Evolutionary conservation across 1,140 invertebrate species (phyloP).

Genomic region (Brachionus sp.): DNA sequence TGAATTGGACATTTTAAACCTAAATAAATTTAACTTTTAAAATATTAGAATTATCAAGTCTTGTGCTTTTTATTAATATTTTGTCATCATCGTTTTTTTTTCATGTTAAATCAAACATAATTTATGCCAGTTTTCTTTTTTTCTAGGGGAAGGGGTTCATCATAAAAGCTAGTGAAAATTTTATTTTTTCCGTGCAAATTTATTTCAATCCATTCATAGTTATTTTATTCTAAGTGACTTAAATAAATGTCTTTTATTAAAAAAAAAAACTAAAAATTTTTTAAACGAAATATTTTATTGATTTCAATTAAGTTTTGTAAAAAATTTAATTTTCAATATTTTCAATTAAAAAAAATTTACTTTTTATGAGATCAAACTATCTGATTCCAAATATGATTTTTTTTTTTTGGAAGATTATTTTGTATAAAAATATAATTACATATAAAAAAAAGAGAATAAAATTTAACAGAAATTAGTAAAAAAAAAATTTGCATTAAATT

Average conservation of each 20-base stretch:
- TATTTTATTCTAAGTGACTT: background rate
- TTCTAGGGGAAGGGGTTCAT: background rate
- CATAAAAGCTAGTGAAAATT: background rate
- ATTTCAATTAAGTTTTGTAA: background rate
- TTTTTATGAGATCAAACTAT: background rate
- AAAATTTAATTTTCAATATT: background rate
- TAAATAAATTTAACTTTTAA: background rate
- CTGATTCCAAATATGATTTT: background rate
- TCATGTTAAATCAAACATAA: background rate
- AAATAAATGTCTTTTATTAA: background rate
- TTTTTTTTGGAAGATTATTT: background rate
- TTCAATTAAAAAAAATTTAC: background rate
- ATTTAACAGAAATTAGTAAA: constrained; percentile 2
- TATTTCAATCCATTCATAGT: background rate
- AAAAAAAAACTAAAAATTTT: background rate
- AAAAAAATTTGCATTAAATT: background rate
- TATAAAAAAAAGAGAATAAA: background rate
- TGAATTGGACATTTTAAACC: constrained; percentile 2
- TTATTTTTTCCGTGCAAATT: background rate
- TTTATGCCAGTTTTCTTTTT: background rate
- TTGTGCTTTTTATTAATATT: constrained; percentile 13
- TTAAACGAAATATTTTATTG: background rate
- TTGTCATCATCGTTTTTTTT: constrained; percentile 18
- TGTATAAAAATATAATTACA: background rate
- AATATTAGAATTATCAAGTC: background rate